A percentile compares a stretch with the other conserved stretches of the same genome.
These are phyloP conservation scores for Aldrovandia affinis DNA, from an alignment of 2,797 vertebrate genomes.

Conservation along the genomic window DNA sequence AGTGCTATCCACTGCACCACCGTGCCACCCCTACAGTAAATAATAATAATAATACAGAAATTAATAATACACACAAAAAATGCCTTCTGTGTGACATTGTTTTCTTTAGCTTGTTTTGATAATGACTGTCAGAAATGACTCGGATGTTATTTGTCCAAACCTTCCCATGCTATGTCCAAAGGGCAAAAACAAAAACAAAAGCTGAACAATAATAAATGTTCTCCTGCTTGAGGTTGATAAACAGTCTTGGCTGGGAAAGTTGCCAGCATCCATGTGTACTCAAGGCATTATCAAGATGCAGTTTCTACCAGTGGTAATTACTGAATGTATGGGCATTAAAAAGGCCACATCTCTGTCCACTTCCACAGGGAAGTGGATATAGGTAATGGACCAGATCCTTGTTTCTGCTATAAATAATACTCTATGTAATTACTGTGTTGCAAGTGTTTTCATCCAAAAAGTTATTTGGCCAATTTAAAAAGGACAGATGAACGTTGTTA, in stretches of 20 bases:
- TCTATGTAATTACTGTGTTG: slow-evolving; percentile 7
- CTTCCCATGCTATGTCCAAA: slow-evolving; percentile 20
- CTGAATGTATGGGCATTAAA: not conserved
- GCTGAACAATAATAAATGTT: slow-evolving; percentile 15
- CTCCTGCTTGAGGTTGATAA: slow-evolving; percentile 9
- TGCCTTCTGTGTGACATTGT: not conserved
- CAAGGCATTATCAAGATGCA: slow-evolving; percentile 1
- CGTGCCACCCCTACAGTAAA: too few species aligned
- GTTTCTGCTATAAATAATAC: not conserved
- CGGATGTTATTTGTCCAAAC: not conserved
- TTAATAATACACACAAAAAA: not conserved
- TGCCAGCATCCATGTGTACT: not conserved
- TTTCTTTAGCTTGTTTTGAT: not conserved
- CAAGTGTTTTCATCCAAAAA: not conserved
- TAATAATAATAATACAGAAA: not conserved
- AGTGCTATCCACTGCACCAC: too few species aligned
- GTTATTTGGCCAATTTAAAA: not conserved
- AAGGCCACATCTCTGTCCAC: not conserved
- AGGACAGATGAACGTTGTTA: not conserved
- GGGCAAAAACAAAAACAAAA: not conserved
- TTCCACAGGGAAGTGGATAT: not conserved
- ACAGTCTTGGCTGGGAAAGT: slow-evolving; percentile 3
- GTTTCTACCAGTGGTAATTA: not conserved
- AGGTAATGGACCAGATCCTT: not conserved
- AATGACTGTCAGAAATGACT: slow-evolving; percentile 13